A percentile compares a stretch with the other conserved stretches of the same genome.
These are phyloP conservation scores for Steinernema scapterisci DNA, from an alignment of 2,888 invertebrate species.

Conservation along the genomic window DNA sequence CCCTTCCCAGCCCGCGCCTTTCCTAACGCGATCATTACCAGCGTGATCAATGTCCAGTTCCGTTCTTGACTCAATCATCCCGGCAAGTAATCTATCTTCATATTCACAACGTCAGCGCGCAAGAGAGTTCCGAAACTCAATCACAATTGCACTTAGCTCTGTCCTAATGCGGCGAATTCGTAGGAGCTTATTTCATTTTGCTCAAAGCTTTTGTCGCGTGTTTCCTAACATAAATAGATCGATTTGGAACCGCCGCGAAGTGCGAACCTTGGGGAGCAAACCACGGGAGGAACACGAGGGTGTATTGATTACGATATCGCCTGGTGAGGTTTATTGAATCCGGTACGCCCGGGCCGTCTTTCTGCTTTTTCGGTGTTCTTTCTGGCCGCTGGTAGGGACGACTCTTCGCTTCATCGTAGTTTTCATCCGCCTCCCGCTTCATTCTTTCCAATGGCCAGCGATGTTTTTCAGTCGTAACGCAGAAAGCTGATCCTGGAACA, in stretches of 20 bases:
- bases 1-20: no score
- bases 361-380: neutral
- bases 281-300: neutral
- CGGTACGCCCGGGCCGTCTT: slow-evolving; percentile 4
- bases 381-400: neutral
- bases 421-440: neutral
- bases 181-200: slow-evolving; percentile 21
- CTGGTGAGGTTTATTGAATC: slow-evolving; percentile 22
- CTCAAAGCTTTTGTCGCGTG: slow-evolving; percentile 19
- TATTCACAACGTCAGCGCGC: slow-evolving; percentile 1
- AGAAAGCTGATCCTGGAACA: slow-evolving; percentile 19
- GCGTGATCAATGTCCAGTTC: neutral
- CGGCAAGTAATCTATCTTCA: slow-evolving; percentile 6
- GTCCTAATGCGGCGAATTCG: slow-evolving; percentile 16
- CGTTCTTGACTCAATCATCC: neutral
- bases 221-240: slow-evolving; percentile 28
- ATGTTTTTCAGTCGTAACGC: slow-evolving; percentile 25
- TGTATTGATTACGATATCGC: slow-evolving; percentile 11
- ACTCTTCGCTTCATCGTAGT: neutral
- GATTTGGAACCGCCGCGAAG: slow-evolving; percentile 15
- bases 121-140: slow-evolving; percentile 18
- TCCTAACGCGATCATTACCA: no score
- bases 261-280: slow-evolving; percentile 19
- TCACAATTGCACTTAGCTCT: slow-evolving; percentile 23
- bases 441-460: neutral